phyloP scores from a whole-genome alignment of 2,888 invertebrate genomes.

The Lasioglossum lativentre region DNA sequence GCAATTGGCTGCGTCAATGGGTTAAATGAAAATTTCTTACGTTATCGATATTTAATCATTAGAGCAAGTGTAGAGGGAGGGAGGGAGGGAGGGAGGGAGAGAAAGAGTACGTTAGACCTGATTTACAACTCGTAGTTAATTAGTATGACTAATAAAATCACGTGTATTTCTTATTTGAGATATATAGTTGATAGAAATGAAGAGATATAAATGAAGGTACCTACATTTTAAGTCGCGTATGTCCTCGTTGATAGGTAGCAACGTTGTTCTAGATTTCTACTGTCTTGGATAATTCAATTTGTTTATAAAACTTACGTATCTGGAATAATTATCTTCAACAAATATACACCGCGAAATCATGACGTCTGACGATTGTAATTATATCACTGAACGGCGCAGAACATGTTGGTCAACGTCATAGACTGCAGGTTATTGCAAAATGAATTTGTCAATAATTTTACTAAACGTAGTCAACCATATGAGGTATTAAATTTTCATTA shows the following conservation, averaged over 20 bases:
- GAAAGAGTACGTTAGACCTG: not conserved
- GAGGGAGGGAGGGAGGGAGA: not conserved
- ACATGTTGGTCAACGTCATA: not conserved
- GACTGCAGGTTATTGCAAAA: not conserved
- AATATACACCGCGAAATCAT: not conserved
- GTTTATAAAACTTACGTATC: not conserved
- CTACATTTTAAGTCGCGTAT: not conserved
- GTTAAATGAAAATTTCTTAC: not conserved
- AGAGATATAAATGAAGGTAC: not conserved
- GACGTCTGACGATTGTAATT: not conserved
- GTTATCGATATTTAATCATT: not conserved
- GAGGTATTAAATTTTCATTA: not conserved
- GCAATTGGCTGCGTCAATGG: not conserved
- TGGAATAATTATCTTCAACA: not conserved
- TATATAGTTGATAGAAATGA: no score
- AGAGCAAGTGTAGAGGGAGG: not conserved
- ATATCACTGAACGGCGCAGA: not conserved
- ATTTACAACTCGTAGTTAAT: not conserved
- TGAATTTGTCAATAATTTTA: not conserved
- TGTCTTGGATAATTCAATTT: not conserved
- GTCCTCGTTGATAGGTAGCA: not conserved
- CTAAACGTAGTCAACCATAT: not conserved
- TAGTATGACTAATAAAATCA: not conserved
- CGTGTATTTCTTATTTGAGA: not conserved
- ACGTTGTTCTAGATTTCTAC: not conserved